phyloP scores from a whole-genome alignment of 92 coral and sea anemone genomes.

The Desmophyllum pertusum region DNA sequence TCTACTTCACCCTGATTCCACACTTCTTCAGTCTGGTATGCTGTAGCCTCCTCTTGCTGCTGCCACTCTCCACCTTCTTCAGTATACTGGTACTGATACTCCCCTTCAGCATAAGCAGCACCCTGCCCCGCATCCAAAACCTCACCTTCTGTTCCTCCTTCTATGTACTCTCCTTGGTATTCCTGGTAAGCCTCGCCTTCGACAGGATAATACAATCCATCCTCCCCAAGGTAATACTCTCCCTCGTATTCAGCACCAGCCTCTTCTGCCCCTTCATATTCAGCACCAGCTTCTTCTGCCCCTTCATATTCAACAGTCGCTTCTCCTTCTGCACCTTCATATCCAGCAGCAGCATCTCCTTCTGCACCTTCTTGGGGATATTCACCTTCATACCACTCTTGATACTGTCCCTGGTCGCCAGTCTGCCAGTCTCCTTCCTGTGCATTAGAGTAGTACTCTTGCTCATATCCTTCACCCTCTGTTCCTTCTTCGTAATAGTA shows the following conservation, averaged over 20 bases:
- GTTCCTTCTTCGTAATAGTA: slow-evolving; percentile 38
- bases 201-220: slow-evolving; percentile 35
- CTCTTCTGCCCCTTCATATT: slow-evolving; percentile 39
- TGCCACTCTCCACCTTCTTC: slow-evolving; percentile 60
- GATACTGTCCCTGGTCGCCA: slow-evolving; percentile 14
- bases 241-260: slow-evolving; percentile 27
- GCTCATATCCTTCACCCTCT: slow-evolving; percentile 31
- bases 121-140: slow-evolving; percentile 40
- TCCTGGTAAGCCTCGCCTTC: slow-evolving; percentile 36
- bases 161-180: slow-evolving; percentile 62
- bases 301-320: slow-evolving; percentile 20
- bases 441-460: slow-evolving; percentile 16
- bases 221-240: slow-evolving; percentile 46
- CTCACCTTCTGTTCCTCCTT: slow-evolving; percentile 49
- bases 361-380: slow-evolving; percentile 40
- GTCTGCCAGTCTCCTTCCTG: slow-evolving; percentile 26
- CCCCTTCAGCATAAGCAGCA: slow-evolving; percentile 30
- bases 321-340: slow-evolving; percentile 40
- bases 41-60: slow-evolving; percentile 42
- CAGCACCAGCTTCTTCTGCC: no score
- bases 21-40: slow-evolving; percentile 28
- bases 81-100: slow-evolving; percentile 33
- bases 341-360: slow-evolving; percentile 22
- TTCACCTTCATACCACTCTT: slow-evolving; percentile 54
- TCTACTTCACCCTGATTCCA: slow-evolving; percentile 45